Percentiles rank a stretch among this genome's conserved stretches.
Conservation (phyloP, 2,113 vertebrate genomes). For the Microcebus tavaratra region DNA sequence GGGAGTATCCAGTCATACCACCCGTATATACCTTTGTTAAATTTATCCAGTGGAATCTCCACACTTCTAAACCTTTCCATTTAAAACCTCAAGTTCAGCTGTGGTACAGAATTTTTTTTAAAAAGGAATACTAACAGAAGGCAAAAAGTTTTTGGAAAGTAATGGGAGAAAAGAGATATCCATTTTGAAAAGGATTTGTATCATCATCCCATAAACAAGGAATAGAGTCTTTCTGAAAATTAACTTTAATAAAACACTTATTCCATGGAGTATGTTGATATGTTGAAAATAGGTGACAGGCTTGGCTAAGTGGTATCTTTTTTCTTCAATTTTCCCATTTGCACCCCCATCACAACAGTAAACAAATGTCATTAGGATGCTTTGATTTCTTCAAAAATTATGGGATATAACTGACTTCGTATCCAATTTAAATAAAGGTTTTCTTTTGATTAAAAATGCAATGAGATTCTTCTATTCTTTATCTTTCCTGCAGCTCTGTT, state of each 20-base stretch:
- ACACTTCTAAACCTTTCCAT: background rate
- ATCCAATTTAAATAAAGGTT: background rate
- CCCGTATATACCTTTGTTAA: background rate
- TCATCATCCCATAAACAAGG: background rate
- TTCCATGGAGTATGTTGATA: background rate
- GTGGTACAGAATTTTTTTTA: background rate
- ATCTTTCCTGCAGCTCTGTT: slow-evolving; percentile 87
- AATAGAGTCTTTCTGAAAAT: background rate
- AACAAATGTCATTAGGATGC: slow-evolving; percentile 7
- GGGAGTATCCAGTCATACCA: no score
- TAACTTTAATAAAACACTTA: background rate
- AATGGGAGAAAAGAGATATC: background rate
- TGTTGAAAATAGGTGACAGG: background rate
- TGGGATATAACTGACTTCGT: background rate
- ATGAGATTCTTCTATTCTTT: background rate
- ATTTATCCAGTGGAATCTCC: background rate
- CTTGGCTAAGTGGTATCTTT: background rate
- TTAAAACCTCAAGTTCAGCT: background rate
- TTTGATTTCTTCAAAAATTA: slow-evolving; percentile 14
- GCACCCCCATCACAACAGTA: background rate
- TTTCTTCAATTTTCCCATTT: slow-evolving; percentile 49
- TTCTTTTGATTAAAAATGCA: slow-evolving; percentile 3
- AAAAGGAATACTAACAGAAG: background rate
- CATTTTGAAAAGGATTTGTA: background rate
- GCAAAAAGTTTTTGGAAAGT: background rate